Evolutionary conservation across 2,113 vertebrate genomes (phyloP).

Genomic region (Oceanites oceanicus): DNA sequence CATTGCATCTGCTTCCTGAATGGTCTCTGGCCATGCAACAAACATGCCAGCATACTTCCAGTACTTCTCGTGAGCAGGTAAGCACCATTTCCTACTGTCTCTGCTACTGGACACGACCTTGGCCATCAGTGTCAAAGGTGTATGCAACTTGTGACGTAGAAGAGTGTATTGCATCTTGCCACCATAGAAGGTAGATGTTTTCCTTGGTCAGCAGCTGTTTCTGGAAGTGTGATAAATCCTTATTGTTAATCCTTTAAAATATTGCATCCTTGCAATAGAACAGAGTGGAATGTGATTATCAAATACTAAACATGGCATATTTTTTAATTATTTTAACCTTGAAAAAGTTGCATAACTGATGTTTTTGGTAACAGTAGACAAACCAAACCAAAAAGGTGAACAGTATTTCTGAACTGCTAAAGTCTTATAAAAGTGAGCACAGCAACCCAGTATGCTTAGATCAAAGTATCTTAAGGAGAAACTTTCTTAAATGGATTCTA

Average conservation of each 20-base stretch:
- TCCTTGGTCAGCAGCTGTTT: neutral
- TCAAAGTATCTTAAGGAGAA: neutral
- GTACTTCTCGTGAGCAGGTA: neutral
- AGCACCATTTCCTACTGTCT: neutral
- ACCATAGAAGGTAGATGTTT: neutral
- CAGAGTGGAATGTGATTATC: neutral
- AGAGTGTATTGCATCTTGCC: neutral
- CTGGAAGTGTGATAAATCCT: neutral
- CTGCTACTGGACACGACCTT: neutral
- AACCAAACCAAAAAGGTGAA: neutral
- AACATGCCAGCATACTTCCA: neutral
- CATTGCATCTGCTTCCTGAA: neutral
- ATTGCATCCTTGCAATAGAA: neutral
- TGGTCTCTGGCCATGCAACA: neutral
- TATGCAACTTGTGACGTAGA: neutral
- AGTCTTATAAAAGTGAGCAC: neutral
- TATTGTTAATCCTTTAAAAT: neutral
- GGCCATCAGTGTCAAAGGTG: neutral
- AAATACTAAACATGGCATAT: neutral
- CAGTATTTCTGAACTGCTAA: neutral
- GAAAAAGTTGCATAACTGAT: neutral
- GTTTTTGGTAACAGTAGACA: neutral
- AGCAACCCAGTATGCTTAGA: neutral
- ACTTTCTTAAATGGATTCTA: neutral
- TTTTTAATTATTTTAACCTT: neutral